Conservation (phyloP, 2,113 vertebrate species). For the Chloropsis hardwickii region DNA sequence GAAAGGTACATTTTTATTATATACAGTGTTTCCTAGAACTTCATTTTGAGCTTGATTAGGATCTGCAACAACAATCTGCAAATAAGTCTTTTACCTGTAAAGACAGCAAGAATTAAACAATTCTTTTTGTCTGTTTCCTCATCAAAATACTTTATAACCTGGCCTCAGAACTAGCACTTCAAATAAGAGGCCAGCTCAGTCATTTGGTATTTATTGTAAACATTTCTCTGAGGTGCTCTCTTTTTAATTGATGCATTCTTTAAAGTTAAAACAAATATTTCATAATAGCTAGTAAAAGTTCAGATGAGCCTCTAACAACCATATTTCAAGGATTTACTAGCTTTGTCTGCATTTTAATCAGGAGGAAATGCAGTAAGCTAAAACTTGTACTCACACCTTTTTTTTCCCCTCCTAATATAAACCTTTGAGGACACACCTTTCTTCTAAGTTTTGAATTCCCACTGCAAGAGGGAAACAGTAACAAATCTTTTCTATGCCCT, state of each 20-base stretch:
- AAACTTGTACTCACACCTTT: background rate
- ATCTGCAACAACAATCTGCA: background rate
- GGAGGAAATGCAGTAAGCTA: background rate
- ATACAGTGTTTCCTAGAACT: background rate
- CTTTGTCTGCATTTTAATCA: background rate
- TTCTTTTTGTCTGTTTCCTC: background rate
- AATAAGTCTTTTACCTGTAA: background rate
- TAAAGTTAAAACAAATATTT: conserved; percentile 43
- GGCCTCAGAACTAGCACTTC: background rate
- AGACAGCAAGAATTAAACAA: background rate
- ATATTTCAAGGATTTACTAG: conserved; percentile 20
- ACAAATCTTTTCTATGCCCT: background rate
- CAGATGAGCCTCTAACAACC: background rate
- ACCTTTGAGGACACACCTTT: background rate
- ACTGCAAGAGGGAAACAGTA: background rate
- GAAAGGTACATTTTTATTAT: background rate
- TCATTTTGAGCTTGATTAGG: background rate
- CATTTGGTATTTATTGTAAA: conserved; percentile 18
- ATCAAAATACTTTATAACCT: background rate
- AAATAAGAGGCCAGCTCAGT: background rate
- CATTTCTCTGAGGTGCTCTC: background rate
- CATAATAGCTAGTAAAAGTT: conserved; percentile 22
- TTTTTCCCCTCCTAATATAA: background rate
- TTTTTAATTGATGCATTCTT: conserved; percentile 30
- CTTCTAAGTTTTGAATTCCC: background rate